Evolutionary conservation across 2,888 invertebrate species (phyloP).

Genomic region (Nemotelus pantherinus): DNA sequence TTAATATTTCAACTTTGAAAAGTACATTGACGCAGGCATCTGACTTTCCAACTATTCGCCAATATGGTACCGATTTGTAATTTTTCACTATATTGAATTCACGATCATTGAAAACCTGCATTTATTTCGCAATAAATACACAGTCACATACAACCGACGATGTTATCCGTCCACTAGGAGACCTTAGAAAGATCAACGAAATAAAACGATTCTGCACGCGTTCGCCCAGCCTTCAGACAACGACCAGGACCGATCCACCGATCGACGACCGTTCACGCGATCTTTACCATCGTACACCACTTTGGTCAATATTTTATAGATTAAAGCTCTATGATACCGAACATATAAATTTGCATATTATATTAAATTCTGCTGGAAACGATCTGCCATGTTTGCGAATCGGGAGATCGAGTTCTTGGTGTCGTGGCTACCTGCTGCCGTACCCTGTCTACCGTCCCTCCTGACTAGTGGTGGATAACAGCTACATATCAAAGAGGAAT

Average conservation of each 20-base stretch:
- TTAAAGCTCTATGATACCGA: conserved; percentile 34
- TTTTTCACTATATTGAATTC: no score
- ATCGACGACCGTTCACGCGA: background rate
- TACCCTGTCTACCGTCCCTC: background rate
- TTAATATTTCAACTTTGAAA: conserved; percentile 28
- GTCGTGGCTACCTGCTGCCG: no score
- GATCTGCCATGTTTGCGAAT: background rate
- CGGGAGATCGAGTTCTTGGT: background rate
- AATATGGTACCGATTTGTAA: background rate
- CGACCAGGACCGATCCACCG: no score
- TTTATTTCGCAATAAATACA: no score
- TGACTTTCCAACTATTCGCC: conserved; percentile 7
- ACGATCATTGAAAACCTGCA: no score
- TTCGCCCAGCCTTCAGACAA: no score
- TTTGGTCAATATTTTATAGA: conserved; percentile 38
- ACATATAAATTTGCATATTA: conserved; percentile 38
- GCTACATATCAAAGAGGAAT: no score
- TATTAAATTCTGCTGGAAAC: conserved; percentile 36
- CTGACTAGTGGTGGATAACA: background rate
- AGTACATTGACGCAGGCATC: conserved; percentile 31
- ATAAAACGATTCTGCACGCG: background rate
- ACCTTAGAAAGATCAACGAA: background rate
- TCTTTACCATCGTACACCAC: background rate
- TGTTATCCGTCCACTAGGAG: background rate
- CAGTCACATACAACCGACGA: no score